Percentiles rank a stretch among this genome's conserved stretches.
Conservation (phyloP, 2,888 invertebrate genomes). For the Melieria omissa region DNA sequence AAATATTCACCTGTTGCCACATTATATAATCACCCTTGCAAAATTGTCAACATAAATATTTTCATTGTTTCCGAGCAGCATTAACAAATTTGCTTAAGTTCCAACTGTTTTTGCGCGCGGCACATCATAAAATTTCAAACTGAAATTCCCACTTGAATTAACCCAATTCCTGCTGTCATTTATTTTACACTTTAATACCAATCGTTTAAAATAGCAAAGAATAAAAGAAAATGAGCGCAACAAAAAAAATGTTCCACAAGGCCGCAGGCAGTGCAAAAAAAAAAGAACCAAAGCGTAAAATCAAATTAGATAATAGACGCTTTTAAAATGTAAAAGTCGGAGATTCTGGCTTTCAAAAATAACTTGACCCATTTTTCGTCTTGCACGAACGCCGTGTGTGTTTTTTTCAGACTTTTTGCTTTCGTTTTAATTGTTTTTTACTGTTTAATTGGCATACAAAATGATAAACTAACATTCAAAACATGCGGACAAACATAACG, state of each 20-base stretch:
- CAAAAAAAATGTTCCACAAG: not conserved
- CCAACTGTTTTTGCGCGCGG: no score
- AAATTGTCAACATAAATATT: no score
- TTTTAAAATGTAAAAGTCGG: not conserved
- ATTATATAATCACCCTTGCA: no score
- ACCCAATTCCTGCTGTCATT: not conserved
- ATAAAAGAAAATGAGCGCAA: not conserved
- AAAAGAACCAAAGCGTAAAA: not conserved
- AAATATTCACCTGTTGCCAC: no score
- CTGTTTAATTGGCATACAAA: slow-evolving; percentile 9
- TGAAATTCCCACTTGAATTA: not conserved
- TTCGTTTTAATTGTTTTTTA: not conserved
- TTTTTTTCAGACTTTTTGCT: not conserved
- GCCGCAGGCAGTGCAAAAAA: not conserved
- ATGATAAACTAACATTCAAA: slow-evolving; percentile 9
- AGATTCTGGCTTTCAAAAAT: slow-evolving; percentile 4
- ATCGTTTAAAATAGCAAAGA: no score
- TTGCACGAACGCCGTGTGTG: slow-evolving; percentile 3
- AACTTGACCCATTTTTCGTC: slow-evolving; percentile 20
- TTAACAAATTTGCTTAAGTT: no score
- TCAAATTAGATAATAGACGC: not conserved
- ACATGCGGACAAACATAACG: not conserved
- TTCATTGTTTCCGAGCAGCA: no score
- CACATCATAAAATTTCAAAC: no score
- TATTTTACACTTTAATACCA: not conserved